Evolutionary conservation across 2,113 vertebrate species (phyloP), one percentile per base, ranked within the genome.

Genomic region (Ctenodactylus gundi): DNA sequence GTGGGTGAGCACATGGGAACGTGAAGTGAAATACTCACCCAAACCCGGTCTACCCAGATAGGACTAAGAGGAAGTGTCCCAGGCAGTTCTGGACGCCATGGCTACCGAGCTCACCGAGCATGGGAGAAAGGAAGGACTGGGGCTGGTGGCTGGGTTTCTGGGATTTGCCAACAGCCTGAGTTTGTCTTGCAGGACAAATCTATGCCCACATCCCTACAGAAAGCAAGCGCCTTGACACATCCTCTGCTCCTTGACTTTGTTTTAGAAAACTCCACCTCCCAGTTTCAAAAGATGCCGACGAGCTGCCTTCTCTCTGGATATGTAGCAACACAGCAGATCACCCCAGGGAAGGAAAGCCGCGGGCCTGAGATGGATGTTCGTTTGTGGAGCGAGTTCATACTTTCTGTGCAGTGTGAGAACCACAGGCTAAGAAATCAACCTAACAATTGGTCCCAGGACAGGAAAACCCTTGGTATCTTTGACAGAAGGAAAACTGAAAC

Each of bases 351-450:
- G 60, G 62, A 36, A 87, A 94, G 65, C 70, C 11, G 2, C 58
- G 53, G 20, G 12, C 23, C 27, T 10, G 31, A 72, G 64, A 55
- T 75, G 1, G 46, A 0, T 55, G 31, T 78, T 78, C 55, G 13
- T 36, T 17, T 8, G 49, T 39, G 93, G 21, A 64, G 57, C 88
- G 57, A 62, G 23, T 70, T 84, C 72, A 18, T 57, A 25, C 41
- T 91, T 93, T 41, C 85, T 65, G 36, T 57, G n/a, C 77, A 36
- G 57, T 78, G 39, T 57, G 93, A 85, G 77, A 93, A 53, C 44
- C 34, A 34, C 49, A 58, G 31, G 8, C 78, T 25, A 36, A 73
- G 84, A 70, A 20, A 15, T 4, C 18, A 70, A 25, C 39, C 1
- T 2, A 4, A 73, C 11, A 73, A 36, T 15, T 17, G 57, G 9